Evolutionary conservation across 2,888 invertebrate genomes (phyloP), one percentile per base, ranked within the genome.

Genomic region (Cephonodes hylas): DNA sequence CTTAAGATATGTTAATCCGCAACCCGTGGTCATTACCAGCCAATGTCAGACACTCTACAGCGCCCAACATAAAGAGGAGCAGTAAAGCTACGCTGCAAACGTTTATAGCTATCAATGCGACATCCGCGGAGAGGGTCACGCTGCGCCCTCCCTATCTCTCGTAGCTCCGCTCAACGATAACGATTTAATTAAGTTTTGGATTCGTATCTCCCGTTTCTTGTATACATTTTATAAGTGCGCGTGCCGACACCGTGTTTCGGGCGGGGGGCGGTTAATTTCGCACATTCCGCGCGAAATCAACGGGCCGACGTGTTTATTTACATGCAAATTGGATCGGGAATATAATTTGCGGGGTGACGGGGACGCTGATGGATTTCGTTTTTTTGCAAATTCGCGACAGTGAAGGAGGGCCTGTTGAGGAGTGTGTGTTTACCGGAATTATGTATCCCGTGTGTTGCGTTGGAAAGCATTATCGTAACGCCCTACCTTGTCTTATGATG

Each of bases 151-250:
- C 3, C 27, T 31, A 31, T 53, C 27, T 53, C 27, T 31, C 31
- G 53, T 27, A 31, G 31, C 42, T 38, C 34, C 6, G 8, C 22
- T 34, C 38, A 46, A 27, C 45, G 58, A 62, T 62, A 62, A 62
- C 45, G 46, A 22, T 46, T 62, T 62, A 62, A 62, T 62, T 62
- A 62, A 62, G 56, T 58, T 62, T 42, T 60, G 60, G 48, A 60
- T 46, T 46, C 18, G 53, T 53, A 31, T 31, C 31, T 53, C 53
- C 27, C 31, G 53, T 53, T 31, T 53, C 53, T 53, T 53, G 53
- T 53, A 18, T 25, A 42, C 2, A 46, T 45, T 45, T 48, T 27
- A 18, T 31, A 31, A 53, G 53, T 27, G 10, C 10, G 7, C 10
- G 53, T 53, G 15, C 4, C 22, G 22, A 23, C 2, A 46, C 46